Evolutionary conservation across 23 tunicate genomes (phyloP), one percentile per base, ranked within the genome.

Genomic region (Phallusia fumigata): DNA sequence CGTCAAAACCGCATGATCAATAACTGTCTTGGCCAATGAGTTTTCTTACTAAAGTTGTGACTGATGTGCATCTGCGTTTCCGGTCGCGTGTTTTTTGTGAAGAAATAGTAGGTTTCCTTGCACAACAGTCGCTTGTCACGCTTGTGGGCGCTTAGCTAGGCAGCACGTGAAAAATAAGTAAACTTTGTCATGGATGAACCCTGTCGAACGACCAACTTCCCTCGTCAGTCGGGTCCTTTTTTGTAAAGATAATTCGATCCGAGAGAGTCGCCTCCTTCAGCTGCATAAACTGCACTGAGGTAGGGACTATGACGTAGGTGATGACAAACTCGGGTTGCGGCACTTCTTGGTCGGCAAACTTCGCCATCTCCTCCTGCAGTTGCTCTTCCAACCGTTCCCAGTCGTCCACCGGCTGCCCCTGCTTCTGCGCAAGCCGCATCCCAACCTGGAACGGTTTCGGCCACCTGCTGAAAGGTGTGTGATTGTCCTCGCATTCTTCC

Each of bases 381-480:
- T 74, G 8, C 31, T 74, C 16, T 30, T 74, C n/a, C n/a, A 28
- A 5, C 3, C 40, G 13, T 16, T 74, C 40, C 22, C 22, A 74
- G 36, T 74, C 77, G 5, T 32, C 77, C 77, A 19, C 77, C 36
- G 77, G 36, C 32, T 65, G 5, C 22, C 40, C 77, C 77, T 32
- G 40, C 22, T 6, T 5, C 11, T 19, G 5, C 22, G 77, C 77
- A 24, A 58, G 28, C 5, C 26, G 69, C 69, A 58, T 58, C 22
- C n/a, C 36, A 8, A 74, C 36, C 77, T 74, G 36, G 22, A 74
- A 32, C 5, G 77, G 36, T 19, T 32, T 74, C 2, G 77, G 36
- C 77, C 77, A 74, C 16, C n/a, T 32, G 1, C 19, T 32, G 35
- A 32, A 74, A 30, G 77, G 31, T 19, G 33, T 11, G 5, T 30